Percentiles rank a stretch among this genome's conserved stretches.
phyloP scores from a whole-genome alignment of 92 coral and sea anemone genomes.

The Porites lobata region DNA sequence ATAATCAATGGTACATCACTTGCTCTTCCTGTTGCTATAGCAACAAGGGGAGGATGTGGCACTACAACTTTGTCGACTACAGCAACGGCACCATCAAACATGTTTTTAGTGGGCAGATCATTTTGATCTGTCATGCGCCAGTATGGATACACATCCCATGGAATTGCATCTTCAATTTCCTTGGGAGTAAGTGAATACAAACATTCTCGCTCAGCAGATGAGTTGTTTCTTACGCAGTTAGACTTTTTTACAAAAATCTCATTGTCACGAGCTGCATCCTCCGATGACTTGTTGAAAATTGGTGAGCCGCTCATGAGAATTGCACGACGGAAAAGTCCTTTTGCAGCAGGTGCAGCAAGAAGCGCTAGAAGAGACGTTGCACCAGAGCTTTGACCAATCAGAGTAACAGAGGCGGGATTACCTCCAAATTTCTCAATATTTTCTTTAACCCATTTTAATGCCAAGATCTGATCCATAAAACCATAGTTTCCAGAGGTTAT shows the following conservation, averaged over 20 bases:
- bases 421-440: constrained; percentile 83
- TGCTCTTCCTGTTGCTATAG: constrained; percentile 55
- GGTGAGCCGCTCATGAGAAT: constrained; percentile 78
- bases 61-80: constrained; percentile 71
- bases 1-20: constrained; percentile 74
- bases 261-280: constrained; percentile 71
- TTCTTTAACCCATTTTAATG: constrained; percentile 66
- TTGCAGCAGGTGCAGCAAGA: constrained; percentile 71
- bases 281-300: constrained; percentile 59
- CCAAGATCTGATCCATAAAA: constrained; percentile 85
- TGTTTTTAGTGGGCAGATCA: constrained; percentile 70
- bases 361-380: constrained; percentile 81
- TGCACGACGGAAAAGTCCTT: constrained; percentile 75
- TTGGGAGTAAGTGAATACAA: constrained; percentile 38
- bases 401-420: constrained; percentile 67
- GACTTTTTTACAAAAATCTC: constrained; percentile 58
- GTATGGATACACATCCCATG: constrained; percentile 76
- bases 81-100: constrained; percentile 69
- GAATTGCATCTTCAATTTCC: constrained; percentile 63
- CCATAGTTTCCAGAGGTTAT: constrained; percentile 83
- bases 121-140: constrained; percentile 54
- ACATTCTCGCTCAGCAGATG: constrained; percentile 48
- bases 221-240: constrained; percentile 46
- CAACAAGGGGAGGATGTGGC: constrained; percentile 69
- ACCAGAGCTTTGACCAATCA: constrained; percentile 86